These are phyloP conservation scores for Ditula angustiorana DNA, from an alignment of 2,888 invertebrate species.

Conservation along the genomic window DNA sequence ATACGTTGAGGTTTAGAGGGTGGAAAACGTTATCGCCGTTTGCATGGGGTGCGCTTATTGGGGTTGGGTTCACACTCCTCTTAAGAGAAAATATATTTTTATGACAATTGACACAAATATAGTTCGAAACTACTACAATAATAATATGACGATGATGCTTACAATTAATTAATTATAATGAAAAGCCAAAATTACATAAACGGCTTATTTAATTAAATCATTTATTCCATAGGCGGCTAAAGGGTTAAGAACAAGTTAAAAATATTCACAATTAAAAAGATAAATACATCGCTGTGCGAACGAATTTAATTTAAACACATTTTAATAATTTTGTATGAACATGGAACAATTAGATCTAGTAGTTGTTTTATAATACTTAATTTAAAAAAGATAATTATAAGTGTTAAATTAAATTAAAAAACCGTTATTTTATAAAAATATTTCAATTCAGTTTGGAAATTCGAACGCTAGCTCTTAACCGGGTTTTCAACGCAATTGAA, in stretches of 20 bases:
- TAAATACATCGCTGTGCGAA: too few species aligned
- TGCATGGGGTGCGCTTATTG: too few species aligned
- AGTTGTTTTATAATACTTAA: background rate
- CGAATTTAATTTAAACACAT: background rate
- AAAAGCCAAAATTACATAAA: background rate
- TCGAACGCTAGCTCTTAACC: too few species aligned
- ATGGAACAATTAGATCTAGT: constrained; percentile 29
- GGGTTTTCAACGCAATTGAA: too few species aligned
- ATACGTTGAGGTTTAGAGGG: too few species aligned
- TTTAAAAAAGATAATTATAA: background rate
- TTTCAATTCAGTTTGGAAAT: too few species aligned
- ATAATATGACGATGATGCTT: background rate
- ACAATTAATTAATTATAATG: background rate
- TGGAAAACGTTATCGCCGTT: too few species aligned
- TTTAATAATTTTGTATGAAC: background rate
- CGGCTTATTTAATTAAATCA: background rate
- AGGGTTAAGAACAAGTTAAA: background rate
- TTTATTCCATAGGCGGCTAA: background rate
- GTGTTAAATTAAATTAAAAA: background rate
- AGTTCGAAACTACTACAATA: background rate
- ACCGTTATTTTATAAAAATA: background rate
- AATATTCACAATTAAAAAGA: background rate
- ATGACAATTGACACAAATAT: background rate
- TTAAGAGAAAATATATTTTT: too few species aligned
- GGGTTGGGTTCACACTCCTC: too few species aligned